Conservation (phyloP, 2,797 vertebrate genomes). For the Paedocypris micromegethes region DNA sequence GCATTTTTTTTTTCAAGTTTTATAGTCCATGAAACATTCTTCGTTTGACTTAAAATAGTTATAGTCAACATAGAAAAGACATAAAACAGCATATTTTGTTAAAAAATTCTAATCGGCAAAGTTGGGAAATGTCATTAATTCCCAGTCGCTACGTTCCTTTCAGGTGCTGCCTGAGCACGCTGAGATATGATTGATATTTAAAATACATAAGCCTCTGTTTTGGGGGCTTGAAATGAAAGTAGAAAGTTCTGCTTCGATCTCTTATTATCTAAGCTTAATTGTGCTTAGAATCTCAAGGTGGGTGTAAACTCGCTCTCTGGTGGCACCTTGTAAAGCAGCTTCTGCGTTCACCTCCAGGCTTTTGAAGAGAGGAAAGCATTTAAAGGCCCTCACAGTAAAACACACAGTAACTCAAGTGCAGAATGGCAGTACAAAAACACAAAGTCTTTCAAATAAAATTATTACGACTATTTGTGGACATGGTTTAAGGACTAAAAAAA, state of each 20-base stretch:
- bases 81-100: background rate
- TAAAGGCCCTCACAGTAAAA: constrained; percentile 36
- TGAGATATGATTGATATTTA: constrained; percentile 6
- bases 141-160: background rate
- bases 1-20: too few relatives aligned
- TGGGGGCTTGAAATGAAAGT: constrained; percentile 1
- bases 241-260: constrained; percentile 9
- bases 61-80: too few relatives aligned
- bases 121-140: background rate
- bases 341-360: constrained; percentile 41
- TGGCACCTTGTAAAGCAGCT: constrained; percentile 48
- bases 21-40: too few relatives aligned
- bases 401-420: constrained; percentile 22
- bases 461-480: background rate
- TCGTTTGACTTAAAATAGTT: too few relatives aligned
- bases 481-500: background rate
- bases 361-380: constrained; percentile 43
- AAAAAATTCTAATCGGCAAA: background rate
- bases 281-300: constrained; percentile 40
- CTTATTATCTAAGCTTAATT: constrained; percentile 40
- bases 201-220: background rate
- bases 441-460: constrained; percentile 4
- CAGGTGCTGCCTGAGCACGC: constrained; percentile 12
- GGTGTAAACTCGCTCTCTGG: constrained; percentile 49
- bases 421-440: background rate